These are phyloP conservation scores for Ommatoiulus sabulosus DNA, from an alignment of 2,888 invertebrate species.

Conservation along the genomic window DNA sequence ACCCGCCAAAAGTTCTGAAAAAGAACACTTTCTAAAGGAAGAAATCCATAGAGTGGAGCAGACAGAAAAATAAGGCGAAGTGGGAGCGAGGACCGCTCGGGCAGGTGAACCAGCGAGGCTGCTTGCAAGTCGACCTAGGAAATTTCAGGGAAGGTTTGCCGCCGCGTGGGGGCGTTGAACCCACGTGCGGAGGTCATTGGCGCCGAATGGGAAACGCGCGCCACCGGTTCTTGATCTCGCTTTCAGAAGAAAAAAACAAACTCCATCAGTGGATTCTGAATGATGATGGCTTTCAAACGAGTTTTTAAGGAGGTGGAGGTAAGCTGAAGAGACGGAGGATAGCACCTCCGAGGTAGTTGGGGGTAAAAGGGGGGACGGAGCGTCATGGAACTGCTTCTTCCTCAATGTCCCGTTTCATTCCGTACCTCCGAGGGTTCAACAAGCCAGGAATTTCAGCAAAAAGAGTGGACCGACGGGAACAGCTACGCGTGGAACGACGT, in stretches of 20 bases:
- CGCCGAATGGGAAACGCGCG: conserved; percentile 51
- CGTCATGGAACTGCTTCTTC: conserved; percentile 47
- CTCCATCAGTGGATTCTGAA: conserved; percentile 37
- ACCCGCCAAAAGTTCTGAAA: conserved; percentile 42
- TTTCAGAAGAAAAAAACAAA: not conserved
- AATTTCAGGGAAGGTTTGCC: conserved; percentile 51
- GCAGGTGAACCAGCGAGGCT: conserved; percentile 29
- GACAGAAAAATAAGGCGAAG: not conserved
- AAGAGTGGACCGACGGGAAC: conserved; percentile 48
- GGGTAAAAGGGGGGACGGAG: not conserved
- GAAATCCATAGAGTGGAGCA: conserved; percentile 25
- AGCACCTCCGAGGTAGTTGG: conserved; percentile 8
- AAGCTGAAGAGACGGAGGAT: conserved; percentile 15
- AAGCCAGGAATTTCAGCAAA: conserved; percentile 41
- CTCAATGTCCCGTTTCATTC: conserved; percentile 54
- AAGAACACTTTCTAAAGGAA: conserved; percentile 9
- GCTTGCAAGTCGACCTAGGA: conserved; percentile 13
- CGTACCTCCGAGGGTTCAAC: conserved; percentile 36
- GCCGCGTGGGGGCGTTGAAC: conserved; percentile 50
- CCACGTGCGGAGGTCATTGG: conserved; percentile 37
- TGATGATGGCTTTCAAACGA: conserved; percentile 31
- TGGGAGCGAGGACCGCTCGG: conserved; percentile 18
- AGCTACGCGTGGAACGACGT: not conserved
- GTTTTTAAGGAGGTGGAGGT: conserved; percentile 25
- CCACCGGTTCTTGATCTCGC: conserved; percentile 47